phyloP scores from a whole-genome alignment of 2,797 vertebrate genomes.

The Periophthalmus magnuspinnatus region DNA sequence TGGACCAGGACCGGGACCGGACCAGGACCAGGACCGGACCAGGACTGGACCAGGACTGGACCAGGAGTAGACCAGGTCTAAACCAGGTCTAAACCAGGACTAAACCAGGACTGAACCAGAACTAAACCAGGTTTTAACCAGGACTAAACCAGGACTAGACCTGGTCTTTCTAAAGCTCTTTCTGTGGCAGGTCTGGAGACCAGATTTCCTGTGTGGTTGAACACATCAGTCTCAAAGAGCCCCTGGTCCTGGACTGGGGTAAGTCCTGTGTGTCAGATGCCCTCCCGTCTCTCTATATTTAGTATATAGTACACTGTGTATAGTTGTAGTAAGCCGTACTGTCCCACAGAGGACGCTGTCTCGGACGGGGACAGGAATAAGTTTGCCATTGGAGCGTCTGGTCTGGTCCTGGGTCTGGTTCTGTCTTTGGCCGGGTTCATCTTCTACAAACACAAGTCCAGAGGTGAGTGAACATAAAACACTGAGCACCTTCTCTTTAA shows the following conservation, averaged over 20 bases:
- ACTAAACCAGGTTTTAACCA: too few relatives aligned
- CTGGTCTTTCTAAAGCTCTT: background rate
- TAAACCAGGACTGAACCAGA: too few relatives aligned
- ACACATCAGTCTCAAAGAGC: slow-evolving; percentile 56
- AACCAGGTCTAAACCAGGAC: too few relatives aligned
- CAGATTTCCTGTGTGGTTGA: slow-evolving; percentile 77
- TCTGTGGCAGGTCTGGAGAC: slow-evolving; percentile 61
- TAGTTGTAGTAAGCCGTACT: background rate
- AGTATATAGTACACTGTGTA: background rate
- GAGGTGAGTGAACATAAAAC: too few relatives aligned
- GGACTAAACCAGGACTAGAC: background rate
- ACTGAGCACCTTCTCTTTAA: too few relatives aligned
- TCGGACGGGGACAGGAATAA: slow-evolving; percentile 60
- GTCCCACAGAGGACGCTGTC: slow-evolving; percentile 50
- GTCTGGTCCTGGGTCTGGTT: slow-evolving; percentile 66
- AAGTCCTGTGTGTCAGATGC: slow-evolving; percentile 18
- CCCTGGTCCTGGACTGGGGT: slow-evolving; percentile 71
- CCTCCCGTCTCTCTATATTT: background rate
- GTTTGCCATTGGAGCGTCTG: slow-evolving; percentile 58
- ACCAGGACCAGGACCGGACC: too few relatives aligned
- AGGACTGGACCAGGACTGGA: too few relatives aligned
- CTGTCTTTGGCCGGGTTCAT: slow-evolving; percentile 65
- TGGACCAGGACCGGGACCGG: too few relatives aligned
- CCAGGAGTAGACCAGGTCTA: too few relatives aligned
- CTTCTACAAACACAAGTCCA: slow-evolving; percentile 67